These are phyloP conservation scores for Salmo trutta DNA, from an alignment of 2,797 vertebrate genomes.

Conservation along the genomic window DNA sequence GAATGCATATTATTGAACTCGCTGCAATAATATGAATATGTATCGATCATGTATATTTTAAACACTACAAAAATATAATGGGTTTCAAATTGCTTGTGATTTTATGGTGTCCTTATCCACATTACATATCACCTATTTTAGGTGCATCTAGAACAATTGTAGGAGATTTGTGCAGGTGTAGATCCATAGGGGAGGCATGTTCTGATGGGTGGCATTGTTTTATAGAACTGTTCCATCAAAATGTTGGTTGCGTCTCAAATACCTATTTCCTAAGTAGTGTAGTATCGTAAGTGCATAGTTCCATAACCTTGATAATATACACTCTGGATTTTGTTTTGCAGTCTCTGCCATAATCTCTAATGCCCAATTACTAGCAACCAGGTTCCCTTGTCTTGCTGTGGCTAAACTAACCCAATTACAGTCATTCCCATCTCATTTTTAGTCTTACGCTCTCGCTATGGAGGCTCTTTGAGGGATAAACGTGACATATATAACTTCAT, in stretches of 20 bases:
- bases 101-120: too few relatives aligned
- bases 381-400: neutral
- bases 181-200: neutral
- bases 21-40: neutral
- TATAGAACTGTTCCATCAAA: neutral
- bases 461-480: neutral
- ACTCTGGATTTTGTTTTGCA: conserved; percentile 3
- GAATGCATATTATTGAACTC: neutral
- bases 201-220: neutral
- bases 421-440: neutral
- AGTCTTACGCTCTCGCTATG: neutral
- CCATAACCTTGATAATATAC: neutral
- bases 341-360: neutral
- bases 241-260: neutral
- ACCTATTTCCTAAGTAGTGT: neutral
- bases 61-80: too few relatives aligned
- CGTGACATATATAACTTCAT: neutral
- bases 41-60: neutral
- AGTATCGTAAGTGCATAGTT: neutral
- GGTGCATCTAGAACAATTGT: too few relatives aligned
- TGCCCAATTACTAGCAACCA: neutral
- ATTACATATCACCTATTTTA: too few relatives aligned
- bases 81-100: too few relatives aligned
- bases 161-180: neutral
- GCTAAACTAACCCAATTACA: neutral